Percentiles rank a stretch among this genome's conserved stretches.
Evolutionary conservation across 2,113 vertebrate genomes (phyloP).

Genomic region (Pteruthius melanotis): DNA sequence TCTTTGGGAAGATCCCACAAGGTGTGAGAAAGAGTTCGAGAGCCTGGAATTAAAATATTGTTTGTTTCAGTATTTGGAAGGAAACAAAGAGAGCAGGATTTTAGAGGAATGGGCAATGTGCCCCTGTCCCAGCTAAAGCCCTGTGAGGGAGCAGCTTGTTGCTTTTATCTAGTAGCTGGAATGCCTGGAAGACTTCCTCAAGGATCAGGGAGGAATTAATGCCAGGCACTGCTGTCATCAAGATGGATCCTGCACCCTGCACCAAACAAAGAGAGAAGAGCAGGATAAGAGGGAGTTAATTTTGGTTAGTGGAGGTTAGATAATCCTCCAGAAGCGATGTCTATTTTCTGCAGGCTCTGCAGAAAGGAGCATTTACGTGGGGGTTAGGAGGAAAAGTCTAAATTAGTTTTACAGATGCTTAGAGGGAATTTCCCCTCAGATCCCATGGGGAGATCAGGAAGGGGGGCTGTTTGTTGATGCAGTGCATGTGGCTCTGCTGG

Average conservation of each 20-base stretch:
- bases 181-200: background rate
- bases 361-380: background rate
- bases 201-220: background rate
- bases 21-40: background rate
- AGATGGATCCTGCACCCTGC: background rate
- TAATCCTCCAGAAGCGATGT: background rate
- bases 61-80: background rate
- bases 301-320: background rate
- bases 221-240: background rate
- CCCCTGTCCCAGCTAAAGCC: background rate
- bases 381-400: background rate
- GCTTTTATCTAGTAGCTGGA: background rate
- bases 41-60: background rate
- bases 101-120: background rate
- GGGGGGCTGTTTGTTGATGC: background rate
- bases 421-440: background rate
- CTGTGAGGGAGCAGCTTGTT: background rate
- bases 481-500: background rate
- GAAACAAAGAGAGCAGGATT: background rate
- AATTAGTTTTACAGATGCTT: slow-evolving; percentile 27
- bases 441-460: background rate
- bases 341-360: background rate
- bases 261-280: background rate
- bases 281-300: background rate
- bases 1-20: background rate